Evolutionary conservation across 2,797 vertebrate species (phyloP).

Genomic region (Eospalax fontanierii): DNA sequence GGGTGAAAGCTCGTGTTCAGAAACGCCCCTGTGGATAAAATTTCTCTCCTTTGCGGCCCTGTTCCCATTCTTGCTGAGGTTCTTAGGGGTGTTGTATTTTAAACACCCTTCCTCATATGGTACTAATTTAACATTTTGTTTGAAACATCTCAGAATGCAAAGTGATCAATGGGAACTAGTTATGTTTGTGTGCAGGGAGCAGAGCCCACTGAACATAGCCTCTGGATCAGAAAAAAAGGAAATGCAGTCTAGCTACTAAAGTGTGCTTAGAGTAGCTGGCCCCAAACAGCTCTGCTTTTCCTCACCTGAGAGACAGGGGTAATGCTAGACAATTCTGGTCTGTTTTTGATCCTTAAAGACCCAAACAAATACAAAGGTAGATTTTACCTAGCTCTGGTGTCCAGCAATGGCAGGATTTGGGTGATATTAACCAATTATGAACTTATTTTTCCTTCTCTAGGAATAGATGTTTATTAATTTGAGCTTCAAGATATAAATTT

Average conservation of each 20-base stretch:
- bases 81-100: conserved; percentile 52
- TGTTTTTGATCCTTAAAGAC: conserved; percentile 58
- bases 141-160: conserved; percentile 35
- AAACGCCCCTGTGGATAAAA: neutral
- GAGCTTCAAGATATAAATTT: conserved; percentile 54
- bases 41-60: neutral
- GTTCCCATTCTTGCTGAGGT: neutral
- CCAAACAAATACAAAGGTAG: conserved; percentile 25
- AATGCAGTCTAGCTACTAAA: neutral
- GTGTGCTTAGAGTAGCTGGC: neutral
- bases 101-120: neutral
- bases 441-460: neutral
- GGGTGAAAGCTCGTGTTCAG: neutral
- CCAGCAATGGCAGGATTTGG: neutral
- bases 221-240: conserved; percentile 29
- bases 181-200: neutral
- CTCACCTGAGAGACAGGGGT: neutral
- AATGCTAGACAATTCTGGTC: neutral
- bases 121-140: conserved; percentile 25
- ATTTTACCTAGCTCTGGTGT: conserved; percentile 15
- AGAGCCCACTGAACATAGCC: neutral
- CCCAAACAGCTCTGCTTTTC: neutral
- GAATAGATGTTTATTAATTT: conserved; percentile 40
- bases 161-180: neutral
- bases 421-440: conserved; percentile 24